Percentiles rank a stretch among this genome's conserved stretches.
phyloP scores from a whole-genome alignment of 2,797 vertebrate genomes.

The Mormyrus hasselquistii region DNA sequence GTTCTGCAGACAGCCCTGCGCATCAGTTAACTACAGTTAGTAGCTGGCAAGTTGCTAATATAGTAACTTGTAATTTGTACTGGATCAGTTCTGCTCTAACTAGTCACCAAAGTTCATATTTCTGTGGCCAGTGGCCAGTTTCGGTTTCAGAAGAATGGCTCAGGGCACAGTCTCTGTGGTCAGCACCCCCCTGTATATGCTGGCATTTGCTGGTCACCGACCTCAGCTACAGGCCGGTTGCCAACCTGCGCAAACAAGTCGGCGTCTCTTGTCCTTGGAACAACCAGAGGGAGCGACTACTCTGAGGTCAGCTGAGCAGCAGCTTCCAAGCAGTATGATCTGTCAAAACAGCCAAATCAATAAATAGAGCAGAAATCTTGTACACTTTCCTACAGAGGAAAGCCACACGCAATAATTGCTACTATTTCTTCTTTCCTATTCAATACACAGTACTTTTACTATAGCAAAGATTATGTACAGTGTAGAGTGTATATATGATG shows the following conservation, averaged over 20 bases:
- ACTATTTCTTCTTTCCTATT: not conserved
- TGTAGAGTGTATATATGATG: not conserved
- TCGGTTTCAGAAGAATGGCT: not conserved
- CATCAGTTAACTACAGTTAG: not conserved
- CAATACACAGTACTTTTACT: not conserved
- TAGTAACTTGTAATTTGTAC: not conserved
- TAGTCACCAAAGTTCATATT: not conserved
- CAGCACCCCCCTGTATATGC: not conserved
- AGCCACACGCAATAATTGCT: not conserved
- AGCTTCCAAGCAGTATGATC: not conserved
- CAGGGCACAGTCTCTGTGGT: not conserved
- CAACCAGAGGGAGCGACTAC: not conserved
- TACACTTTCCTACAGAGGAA: not conserved
- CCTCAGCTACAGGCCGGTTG: not conserved
- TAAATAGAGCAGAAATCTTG: not conserved
- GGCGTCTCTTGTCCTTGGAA: not conserved
- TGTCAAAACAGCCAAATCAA: not conserved
- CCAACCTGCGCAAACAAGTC: not conserved
- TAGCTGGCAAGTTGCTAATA: not conserved
- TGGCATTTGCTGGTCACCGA: slow-evolving; percentile 8
- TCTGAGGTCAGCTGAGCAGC: not conserved
- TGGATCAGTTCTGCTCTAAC: not conserved
- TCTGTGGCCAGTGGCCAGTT: not conserved
- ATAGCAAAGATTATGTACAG: not conserved
- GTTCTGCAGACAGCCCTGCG: not conserved